phyloP scores from a whole-genome alignment of 2,113 vertebrate genomes.

The Bos indicus region DNA sequence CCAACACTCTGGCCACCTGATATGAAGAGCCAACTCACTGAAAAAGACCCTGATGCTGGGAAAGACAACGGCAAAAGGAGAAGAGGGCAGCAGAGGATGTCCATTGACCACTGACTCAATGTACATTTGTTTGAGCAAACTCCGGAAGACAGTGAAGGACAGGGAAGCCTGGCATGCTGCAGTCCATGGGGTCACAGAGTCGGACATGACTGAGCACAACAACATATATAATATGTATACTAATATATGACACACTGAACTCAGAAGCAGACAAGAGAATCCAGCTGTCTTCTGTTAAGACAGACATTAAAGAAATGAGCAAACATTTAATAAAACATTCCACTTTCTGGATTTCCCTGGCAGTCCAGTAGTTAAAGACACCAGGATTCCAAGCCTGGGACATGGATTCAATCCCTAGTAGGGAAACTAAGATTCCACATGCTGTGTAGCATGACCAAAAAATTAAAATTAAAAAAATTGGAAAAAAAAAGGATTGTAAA shows the following conservation, averaged over 20 bases:
- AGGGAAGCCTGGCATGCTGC: not conserved
- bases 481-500: not conserved
- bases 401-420: not conserved
- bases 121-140: not conserved
- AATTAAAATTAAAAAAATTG: not conserved
- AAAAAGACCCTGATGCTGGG: not conserved
- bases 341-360: not conserved
- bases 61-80: not conserved
- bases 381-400: not conserved
- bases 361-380: not conserved
- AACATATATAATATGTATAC: not conserved
- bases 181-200: not conserved
- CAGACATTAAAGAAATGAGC: not conserved
- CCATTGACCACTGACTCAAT: not conserved
- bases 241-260: not conserved
- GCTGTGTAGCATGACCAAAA: not conserved
- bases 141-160: not conserved
- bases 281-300: not conserved
- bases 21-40: not conserved
- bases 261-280: not conserved
- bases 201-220: not conserved
- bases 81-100: not conserved
- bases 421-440: not conserved
- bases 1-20: not conserved
- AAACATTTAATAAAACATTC: not conserved